Base-by-base conservation (phyloP, 2,888 invertebrate species). In the Oxyteleia sp. region DNA sequence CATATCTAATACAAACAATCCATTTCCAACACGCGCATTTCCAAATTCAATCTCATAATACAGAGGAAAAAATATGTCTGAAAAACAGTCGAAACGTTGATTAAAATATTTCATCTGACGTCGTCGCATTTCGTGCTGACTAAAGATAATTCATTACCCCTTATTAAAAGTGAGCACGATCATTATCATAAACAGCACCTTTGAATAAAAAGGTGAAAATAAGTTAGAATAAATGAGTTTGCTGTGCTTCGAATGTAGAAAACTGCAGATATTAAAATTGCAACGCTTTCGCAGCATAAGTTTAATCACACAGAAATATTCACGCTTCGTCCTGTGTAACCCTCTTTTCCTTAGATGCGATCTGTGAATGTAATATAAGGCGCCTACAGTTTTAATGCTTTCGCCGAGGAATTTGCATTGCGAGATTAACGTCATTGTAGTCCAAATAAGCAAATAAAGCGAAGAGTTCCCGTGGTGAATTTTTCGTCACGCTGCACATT, bases 291-390 rank as follows among this genome's bases (percentile, higher is more conserved):
- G 4, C 29, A 15, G 10, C 20, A 43, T 20, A 43, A 68, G n/a
- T 55, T 69, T 69, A 57, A 69, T 69, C 57, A 69, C 43, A 35
- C 45, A 4, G 47, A 69, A 57, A 69, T 45, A 57, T 57, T 57
- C 20, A 45, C 45, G 10, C 51, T 45, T 43, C 13, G 18, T 41
- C 8, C 15, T 1, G 29, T 38, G 32, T 32, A 13, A 32, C 55
- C 29, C 41, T 68, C 29, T 41, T 55, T 53, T 43, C 20, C 2
- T 11, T 55, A 35, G 13, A 45, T 43, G 32, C 26, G 69, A 69
- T 45, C 53, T 69, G 18, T 18, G 18, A 69, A 45, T 45, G 13
- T 69, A 69, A 69, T 45, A 55, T 69, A 29, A 43, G 13, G 43
- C 7, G 20, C 57, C 32, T 53, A 15, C 43, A 55, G 32, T 23